These are phyloP conservation scores for Littorina saxatilis DNA, from an alignment of 1,140 invertebrate species.

Conservation along the genomic window DNA sequence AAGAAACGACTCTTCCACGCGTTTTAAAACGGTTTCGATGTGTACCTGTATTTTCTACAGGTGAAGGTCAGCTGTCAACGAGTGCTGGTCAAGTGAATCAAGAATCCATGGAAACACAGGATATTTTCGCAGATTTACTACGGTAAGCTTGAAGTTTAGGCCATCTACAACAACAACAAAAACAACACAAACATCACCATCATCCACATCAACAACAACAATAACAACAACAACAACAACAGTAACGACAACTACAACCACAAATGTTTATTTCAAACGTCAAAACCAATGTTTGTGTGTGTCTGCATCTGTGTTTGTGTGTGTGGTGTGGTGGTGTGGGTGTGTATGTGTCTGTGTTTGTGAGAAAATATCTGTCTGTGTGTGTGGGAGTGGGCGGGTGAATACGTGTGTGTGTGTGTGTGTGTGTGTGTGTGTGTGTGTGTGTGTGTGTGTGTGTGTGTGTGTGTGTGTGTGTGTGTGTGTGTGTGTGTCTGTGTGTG, in stretches of 20 bases:
- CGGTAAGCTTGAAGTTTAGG: too few species aligned
- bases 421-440: conserved; percentile 11
- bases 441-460: not conserved
- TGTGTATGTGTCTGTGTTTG: conserved; percentile 10
- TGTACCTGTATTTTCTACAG: conserved; percentile 80
- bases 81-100: conserved; percentile 9
- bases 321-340: too few species aligned
- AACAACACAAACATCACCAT: too few species aligned
- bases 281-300: too few species aligned
- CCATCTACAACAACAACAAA: too few species aligned
- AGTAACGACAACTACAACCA: too few species aligned
- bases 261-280: too few species aligned
- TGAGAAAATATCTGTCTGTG: not conserved
- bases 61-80: conserved; percentile 86
- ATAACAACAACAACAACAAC: too few species aligned
- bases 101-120: conserved; percentile 67
- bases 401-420: conserved; percentile 11
- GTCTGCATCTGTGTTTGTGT: too few species aligned
- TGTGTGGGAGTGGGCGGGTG: not conserved
- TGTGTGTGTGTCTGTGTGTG: not conserved
- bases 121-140: conserved; percentile 78
- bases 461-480: not conserved
- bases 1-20: not conserved
- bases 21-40: too few species aligned
- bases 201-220: too few species aligned